phyloP scores from a whole-genome alignment of 2,888 invertebrate species.

The Drosophila phalerata region DNA sequence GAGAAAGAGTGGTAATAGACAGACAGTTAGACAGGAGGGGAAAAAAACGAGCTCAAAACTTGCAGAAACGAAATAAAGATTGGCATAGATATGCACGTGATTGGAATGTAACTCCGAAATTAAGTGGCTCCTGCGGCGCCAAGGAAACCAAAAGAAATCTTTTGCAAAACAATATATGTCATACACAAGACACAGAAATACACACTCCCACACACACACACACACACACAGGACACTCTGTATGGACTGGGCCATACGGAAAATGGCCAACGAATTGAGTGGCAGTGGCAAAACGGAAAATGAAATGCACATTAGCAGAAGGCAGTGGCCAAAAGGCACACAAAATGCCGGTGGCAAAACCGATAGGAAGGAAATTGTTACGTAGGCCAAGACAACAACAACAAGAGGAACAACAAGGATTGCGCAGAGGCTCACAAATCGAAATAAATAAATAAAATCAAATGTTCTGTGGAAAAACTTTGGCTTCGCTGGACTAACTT shows the following conservation, averaged over 20 bases:
- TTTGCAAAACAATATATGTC: slow-evolving; percentile 73
- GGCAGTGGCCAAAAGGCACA: slow-evolving; percentile 30
- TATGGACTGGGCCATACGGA: slow-evolving; percentile 35
- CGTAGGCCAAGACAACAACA: slow-evolving; percentile 55
- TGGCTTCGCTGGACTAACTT: slow-evolving; percentile 50
- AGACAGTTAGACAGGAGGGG: background rate
- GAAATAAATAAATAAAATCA: slow-evolving; percentile 80
- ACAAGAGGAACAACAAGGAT: slow-evolving; percentile 21
- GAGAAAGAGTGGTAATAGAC: background rate
- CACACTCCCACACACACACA: slow-evolving; percentile 7
- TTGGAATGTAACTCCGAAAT: slow-evolving; percentile 78
- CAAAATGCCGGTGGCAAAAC: slow-evolving; percentile 35
- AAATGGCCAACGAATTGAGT: slow-evolving; percentile 75
- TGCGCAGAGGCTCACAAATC: slow-evolving; percentile 69
- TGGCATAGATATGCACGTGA: slow-evolving; percentile 78
- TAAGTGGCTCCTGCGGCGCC: slow-evolving; percentile 74
- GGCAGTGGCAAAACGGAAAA: slow-evolving; percentile 72
- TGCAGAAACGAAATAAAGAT: slow-evolving; percentile 71
- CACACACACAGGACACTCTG: slow-evolving; percentile 3
- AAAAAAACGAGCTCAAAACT: slow-evolving; percentile 60
- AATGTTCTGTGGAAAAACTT: slow-evolving; percentile 73
- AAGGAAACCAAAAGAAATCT: slow-evolving; percentile 56
- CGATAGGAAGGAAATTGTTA: slow-evolving; percentile 70
- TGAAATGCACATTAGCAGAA: slow-evolving; percentile 79
- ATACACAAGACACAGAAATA: slow-evolving; percentile 37